Base-by-base conservation (phyloP, 2,888 invertebrate genomes). In the Eueremaeus valkanovi region DNA sequence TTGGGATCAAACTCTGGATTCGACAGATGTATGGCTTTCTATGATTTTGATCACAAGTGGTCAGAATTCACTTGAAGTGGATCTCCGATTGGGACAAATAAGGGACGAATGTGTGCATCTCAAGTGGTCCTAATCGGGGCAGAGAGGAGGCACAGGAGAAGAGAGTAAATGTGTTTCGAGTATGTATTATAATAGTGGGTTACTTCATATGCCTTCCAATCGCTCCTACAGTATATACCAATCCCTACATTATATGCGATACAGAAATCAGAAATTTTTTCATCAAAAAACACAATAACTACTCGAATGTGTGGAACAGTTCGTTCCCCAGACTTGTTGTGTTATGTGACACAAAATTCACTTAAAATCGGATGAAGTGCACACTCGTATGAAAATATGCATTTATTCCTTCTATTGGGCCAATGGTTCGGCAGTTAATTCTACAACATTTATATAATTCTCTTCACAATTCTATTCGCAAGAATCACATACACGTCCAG, bases 281-380 rank as follows among this genome's bases (percentile, higher is more conserved):
- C n/a, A 11, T 13, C 33, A 31, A 68, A 36, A 68, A 68, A 36
- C 21, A 68, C 40, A 68, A 68, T 36, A 27, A 68, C 33, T 68
- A 42, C 42, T 68, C 68, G 16, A 33, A 40, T 40, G 27, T 68
- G 16, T 27, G 31, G 2, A 63, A 33, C 63, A 33, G 63, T 63
- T 63, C 29, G 45, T 16, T 16, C 27, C 27, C 55, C 55, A 24
- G 24, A 6, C 24, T 9, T 55, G 40, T 8, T 40, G 21, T 42
- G 6, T n/a, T 66, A 36, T 66, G 33, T 66, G 68, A 68, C 68
- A 68, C 68, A 68, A 68, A 68, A 68, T 42, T 68, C 68, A 68
- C 68, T 68, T 27, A 40, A 68, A 68, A 68, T 68, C 68, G 68
- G 68, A 68, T 68, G 40, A 68, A 61, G 31, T 24, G 24, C 40